Evolutionary conservation across 2,797 vertebrate species (phyloP).

Genomic region (Acanthopagrus latus): DNA sequence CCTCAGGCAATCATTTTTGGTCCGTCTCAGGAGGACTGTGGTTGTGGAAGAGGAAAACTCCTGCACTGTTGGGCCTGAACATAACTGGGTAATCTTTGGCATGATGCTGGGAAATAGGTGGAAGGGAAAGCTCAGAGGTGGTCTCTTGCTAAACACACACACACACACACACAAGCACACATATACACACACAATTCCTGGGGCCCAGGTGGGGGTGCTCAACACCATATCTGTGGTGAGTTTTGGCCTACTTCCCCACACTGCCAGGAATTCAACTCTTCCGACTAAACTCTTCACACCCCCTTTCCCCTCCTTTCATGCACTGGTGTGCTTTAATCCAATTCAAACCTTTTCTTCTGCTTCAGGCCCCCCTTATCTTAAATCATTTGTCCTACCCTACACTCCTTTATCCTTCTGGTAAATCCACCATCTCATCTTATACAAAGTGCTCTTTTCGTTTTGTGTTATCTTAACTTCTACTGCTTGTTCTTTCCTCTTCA

Average conservation of each 20-base stretch:
- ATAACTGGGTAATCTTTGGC: slow-evolving; percentile 79
- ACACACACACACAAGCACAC: slow-evolving; percentile 17
- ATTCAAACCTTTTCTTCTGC: slow-evolving; percentile 10
- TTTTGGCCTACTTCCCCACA: slow-evolving; percentile 71
- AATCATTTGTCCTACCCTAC: not conserved
- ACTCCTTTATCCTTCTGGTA: slow-evolving; percentile 1
- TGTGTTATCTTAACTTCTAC: not conserved
- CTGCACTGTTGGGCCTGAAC: slow-evolving; percentile 71
- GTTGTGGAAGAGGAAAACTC: slow-evolving; percentile 72
- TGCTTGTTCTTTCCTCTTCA: not conserved
- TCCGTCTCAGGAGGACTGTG: slow-evolving; percentile 70
- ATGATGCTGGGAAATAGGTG: slow-evolving; percentile 83
- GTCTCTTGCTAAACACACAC: slow-evolving; percentile 68
- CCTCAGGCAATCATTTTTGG: slow-evolving; percentile 72
- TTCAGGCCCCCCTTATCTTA: slow-evolving; percentile 1
- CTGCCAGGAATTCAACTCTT: slow-evolving; percentile 80
- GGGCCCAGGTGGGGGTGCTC: slow-evolving; percentile 77
- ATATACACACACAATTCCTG: slow-evolving; percentile 41
- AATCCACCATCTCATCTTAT: slow-evolving; percentile 23
- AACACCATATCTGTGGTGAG: slow-evolving; percentile 72
- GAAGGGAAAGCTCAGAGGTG: slow-evolving; percentile 83
- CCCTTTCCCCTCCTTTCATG: slow-evolving; percentile 35
- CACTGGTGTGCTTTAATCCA: slow-evolving; percentile 17
- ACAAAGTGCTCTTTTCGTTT: not conserved
- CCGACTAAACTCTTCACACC: slow-evolving; percentile 32